Evolutionary conservation across 2,113 vertebrate species (phyloP), one percentile per base, ranked within the genome.

Genomic region (Ammodytes dubius): DNA sequence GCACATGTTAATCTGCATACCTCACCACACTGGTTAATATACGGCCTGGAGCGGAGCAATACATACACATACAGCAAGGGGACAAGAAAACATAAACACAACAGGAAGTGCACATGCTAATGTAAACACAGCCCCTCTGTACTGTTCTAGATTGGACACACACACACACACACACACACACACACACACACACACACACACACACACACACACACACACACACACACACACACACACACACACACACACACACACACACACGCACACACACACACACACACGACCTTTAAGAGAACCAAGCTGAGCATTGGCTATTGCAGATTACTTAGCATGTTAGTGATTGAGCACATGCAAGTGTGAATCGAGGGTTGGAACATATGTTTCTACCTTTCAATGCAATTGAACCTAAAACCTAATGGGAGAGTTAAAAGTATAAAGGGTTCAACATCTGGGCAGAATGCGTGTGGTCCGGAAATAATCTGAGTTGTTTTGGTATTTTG

Each of bases 141-240:
- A 68, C 27, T 81, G 70, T 49, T 37, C 67, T 50, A 65, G 78
- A 52, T 87, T 88, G 61, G 27, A 27, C 15, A 53, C 40, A 3
- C 47, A n/a, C 0, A 40, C 5, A 2, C 2, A 11, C 0, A 4
- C 35, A 19, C 4, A 12, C 8, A 17, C 53, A 15, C 43, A 46
- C 12, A 45, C 15, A 1, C 27, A 15, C 19, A 35, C 60, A 64
- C 60, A 45, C 17, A 64, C 3, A 19, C 39, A 43, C 19, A 11
- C 43, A 40, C 58, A 50, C 35, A 10, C 1, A 52, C 50, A 54
- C 52, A 5, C 27, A 37, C 0, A 4, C 13, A 3, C 39, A 42
- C 8, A 27, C 15, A 40, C n/a, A 67, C 3, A 47, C n/a, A 2
- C 11, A 59, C 12, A 27, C 54, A 46, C 12, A 27, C 67, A 13